phyloP scores from a whole-genome alignment of 2,797 vertebrate species.

The Onychomys leucogaster region DNA sequence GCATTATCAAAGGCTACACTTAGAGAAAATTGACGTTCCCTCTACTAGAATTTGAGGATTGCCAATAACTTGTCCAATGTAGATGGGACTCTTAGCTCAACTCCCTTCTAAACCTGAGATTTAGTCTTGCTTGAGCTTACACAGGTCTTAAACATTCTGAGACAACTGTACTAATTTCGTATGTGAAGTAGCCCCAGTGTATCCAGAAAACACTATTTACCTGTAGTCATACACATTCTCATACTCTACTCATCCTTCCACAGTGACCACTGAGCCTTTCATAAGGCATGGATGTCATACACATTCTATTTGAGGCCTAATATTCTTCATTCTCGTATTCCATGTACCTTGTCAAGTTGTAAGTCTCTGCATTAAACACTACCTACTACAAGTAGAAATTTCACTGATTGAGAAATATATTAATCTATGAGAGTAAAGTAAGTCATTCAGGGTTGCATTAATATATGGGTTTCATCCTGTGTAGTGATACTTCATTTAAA shows the following conservation, averaged over 20 bases:
- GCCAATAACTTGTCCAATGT: neutral
- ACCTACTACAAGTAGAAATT: neutral
- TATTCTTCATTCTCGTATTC: neutral
- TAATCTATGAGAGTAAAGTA: neutral
- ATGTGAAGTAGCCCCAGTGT: neutral
- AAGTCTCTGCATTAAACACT: neutral
- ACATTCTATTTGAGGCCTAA: neutral
- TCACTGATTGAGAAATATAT: neutral
- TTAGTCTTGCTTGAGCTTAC: neutral
- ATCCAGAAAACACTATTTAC: neutral
- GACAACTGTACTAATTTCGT: neutral
- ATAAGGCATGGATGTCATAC: neutral
- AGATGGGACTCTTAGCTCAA: neutral
- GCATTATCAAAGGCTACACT: neutral
- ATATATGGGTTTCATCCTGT: neutral
- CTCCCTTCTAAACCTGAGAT: neutral
- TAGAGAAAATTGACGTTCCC: neutral
- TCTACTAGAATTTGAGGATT: neutral
- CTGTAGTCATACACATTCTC: neutral
- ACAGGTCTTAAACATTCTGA: neutral
- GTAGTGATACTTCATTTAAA: neutral
- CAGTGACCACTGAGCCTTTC: neutral
- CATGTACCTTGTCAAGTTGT: neutral
- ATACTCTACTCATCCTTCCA: neutral
- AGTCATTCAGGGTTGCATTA: neutral